phyloP scores from a whole-genome alignment of 2,888 invertebrate species.

The Protodeltote pygarga region DNA sequence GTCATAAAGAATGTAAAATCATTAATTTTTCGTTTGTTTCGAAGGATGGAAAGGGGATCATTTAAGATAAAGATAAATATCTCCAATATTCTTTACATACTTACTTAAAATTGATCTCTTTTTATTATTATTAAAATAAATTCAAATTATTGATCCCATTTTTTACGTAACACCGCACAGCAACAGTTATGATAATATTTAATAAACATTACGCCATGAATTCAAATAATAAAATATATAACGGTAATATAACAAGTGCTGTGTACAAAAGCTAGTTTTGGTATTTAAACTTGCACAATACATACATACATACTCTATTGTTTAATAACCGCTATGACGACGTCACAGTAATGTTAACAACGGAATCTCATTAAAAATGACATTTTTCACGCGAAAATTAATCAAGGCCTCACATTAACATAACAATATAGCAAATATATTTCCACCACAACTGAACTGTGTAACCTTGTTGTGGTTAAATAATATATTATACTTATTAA shows the following conservation, averaged over 20 bases:
- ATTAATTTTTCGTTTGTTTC: slow-evolving; percentile 4
- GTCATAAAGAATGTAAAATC: too few relatives aligned
- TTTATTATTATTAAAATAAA: slow-evolving; percentile 1
- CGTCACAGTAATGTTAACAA: slow-evolving; percentile 23
- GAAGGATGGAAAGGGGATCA: too few relatives aligned
- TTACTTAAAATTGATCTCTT: slow-evolving; percentile 1
- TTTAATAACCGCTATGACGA: slow-evolving; percentile 28
- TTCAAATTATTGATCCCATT: too few relatives aligned
- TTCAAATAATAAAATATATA: slow-evolving; percentile 17
- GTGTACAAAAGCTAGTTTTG: slow-evolving; percentile 10
- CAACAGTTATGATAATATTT: slow-evolving; percentile 6
- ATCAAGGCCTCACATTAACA: slow-evolving; percentile 38
- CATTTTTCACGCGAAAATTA: slow-evolving; percentile 28
- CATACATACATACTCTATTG: slow-evolving; percentile 29
- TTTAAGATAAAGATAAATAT: too few relatives aligned
- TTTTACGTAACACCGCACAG: neutral
- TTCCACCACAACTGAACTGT: slow-evolving; percentile 10
- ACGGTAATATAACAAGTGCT: slow-evolving; percentile 22
- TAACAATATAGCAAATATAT: slow-evolving; percentile 25
- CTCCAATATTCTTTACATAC: neutral
- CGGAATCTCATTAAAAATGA: slow-evolving; percentile 46
- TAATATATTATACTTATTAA: slow-evolving; percentile 1
- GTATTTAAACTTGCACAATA: slow-evolving; percentile 17
- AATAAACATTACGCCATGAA: slow-evolving; percentile 16
- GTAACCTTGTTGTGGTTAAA: slow-evolving; percentile 2